Evolutionary conservation across 2,888 invertebrate species (phyloP), one percentile per base, ranked within the genome.

Genomic region (Tigriopus californicus): DNA sequence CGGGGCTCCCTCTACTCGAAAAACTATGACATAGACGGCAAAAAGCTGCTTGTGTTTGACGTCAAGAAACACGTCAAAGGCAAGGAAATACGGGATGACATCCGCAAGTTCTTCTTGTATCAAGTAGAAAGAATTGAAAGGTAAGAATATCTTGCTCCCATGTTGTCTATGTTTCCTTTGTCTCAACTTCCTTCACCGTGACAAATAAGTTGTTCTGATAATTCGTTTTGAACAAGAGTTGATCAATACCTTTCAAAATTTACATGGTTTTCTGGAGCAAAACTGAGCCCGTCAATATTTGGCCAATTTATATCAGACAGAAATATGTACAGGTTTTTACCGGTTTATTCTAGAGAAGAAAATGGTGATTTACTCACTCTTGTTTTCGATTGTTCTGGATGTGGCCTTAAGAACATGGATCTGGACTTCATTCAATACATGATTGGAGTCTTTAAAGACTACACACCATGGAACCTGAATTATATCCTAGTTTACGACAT

Each of bases 401-500:
- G 88, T 62, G 90, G 92, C 0, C 66, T 92, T 1, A 76, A 81
- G 10, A 89, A 90, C 67, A 78, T 92, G 79, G 94, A 95, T 69
- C 82, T 92, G 82, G 92, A 92, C 33, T 78, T 91, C 61, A 85
- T 85, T 0, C 86, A 84, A 68, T 89, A 85, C 67, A 74, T 92
- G 62, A 89, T 94, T 64, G 80, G 79, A 22, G 76, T 89, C 22
- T 87, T 92, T 68, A 90, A 91, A 70, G 74, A 77, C 20, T 90
- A 91, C 68, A 94, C 91, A 71, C 94, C 94, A 0, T 79, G 79
- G 69, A 81, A 84, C 67, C 72, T 89, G 62, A 91, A 89, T 67
- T 87, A 88, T 68, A 89, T 94, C 64, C 74, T 94, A 41, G 83
- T 94, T 58, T 89, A 78, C 70, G 90, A 94, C 69, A 86, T 94